phyloP scores from a whole-genome alignment of 2,888 invertebrate genomes.

The Falcaria lacertinaria region DNA sequence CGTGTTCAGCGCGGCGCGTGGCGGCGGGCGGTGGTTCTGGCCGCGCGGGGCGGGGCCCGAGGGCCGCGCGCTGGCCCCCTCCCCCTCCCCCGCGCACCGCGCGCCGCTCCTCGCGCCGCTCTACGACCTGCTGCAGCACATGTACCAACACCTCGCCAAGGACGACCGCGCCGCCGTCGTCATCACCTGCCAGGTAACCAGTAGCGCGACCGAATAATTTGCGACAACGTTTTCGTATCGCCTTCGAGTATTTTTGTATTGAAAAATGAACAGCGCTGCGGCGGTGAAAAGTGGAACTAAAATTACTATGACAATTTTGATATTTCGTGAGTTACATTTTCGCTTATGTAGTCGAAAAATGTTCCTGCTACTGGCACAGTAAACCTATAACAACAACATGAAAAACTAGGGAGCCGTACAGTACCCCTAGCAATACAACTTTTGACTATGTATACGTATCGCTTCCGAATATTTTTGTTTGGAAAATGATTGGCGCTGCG shows the following conservation, averaged over 20 bases:
- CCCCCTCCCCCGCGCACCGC: slow-evolving; percentile 82
- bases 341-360: too few species aligned
- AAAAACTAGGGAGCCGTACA: too few species aligned
- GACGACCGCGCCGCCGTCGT: slow-evolving; percentile 91
- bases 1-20: slow-evolving; percentile 90
- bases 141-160: slow-evolving; percentile 91
- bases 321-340: too few species aligned
- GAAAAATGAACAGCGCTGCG: too few species aligned
- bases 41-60: slow-evolving; percentile 80
- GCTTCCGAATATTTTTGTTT: background rate
- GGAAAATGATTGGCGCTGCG: background rate
- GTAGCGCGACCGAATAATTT: slow-evolving; percentile 39
- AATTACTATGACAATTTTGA: too few species aligned
- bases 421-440: too few species aligned
- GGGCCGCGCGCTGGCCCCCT: slow-evolving; percentile 65
- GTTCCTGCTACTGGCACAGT: too few species aligned
- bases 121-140: slow-evolving; percentile 91
- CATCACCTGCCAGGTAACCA: slow-evolving; percentile 87
- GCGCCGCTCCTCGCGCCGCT: slow-evolving; percentile 90
- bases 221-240: too few species aligned
- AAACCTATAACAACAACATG: too few species aligned
- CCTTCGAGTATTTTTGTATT: too few species aligned
- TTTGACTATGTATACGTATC: too few species aligned
- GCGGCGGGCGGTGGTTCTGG: slow-evolving; percentile 74
- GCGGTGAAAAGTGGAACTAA: too few species aligned